Base-by-base conservation (phyloP, 2,888 invertebrate genomes). In the Mythimna impura region DNA sequence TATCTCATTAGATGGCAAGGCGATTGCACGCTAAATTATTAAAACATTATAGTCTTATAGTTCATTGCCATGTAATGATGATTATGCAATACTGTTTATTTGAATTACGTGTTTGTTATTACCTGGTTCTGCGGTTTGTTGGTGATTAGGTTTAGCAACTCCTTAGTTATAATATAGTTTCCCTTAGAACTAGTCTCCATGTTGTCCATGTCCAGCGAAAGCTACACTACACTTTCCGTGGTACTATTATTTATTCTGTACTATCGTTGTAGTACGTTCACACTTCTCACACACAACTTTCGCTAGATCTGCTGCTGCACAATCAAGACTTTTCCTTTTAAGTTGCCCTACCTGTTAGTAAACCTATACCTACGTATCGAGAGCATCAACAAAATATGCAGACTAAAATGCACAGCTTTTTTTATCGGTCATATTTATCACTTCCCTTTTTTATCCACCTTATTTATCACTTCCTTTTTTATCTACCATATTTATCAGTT, bases 31-130 rank as follows among this genome's bases (percentile, higher is more conserved):
- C 34, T 54, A 22, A 70, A 73, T 71, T 67, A 73, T 54, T 61
- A 70, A 60, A 22, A 69, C 52, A 60, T 71, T 43, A 36, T 17
- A 58, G 17, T 66, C 65, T 72, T 64, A 67, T 57, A 77, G 66
- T 80, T 76, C 64, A 73, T 76, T 76, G 70, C 61, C 72, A 70
- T 69, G n/a, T 67, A 54, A 66, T 57, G 34, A 47, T 72, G 25
- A 57, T 10, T 58, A 62, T 50, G 68, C 60, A 80, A 80, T 22
- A n/a, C 4, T 64, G 20, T 47, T 40, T 36, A 22, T 70, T 70
- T 54, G 30, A 57, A 67, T 61, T 40, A 47, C 22, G 34, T 54
- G 40, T 52, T 65, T 55, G 30, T 34, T 55, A 40, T 50, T 52
- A 17, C 8, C 25, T 54, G 55, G 20, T 55, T 62, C 34, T 62